Evolutionary conservation across 2,113 vertebrate genomes (phyloP), one percentile per base, ranked within the genome.

Genomic region (Charina bottae): DNA sequence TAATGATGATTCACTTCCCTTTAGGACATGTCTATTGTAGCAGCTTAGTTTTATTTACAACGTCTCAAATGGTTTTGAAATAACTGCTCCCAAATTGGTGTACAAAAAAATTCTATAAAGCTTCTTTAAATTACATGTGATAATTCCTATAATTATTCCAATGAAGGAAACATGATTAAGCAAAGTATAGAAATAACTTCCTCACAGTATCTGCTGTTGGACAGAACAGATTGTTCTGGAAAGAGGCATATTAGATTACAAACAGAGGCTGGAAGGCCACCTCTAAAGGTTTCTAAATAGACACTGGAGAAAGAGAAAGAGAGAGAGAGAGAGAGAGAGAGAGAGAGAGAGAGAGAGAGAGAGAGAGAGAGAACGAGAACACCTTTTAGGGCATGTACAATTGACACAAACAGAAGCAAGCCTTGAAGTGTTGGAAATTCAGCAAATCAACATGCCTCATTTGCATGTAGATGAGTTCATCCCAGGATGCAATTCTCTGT

Each of bases 41-140:
- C 68, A 83, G 68, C 33, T 89, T 64, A 37, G n/a, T 89, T 53
- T 78, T 56, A 56, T 90, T 83, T 53, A 90, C 64, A 56, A 12
- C 5, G 26, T 78, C n/a, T 89, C 21, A 12, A 33, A 11, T 72
- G 13, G 42, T 68, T 89, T 33, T 46, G 86, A 8, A 89, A 49
- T 55, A 60, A 60, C 85, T 59, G 58, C 60, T n/a, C 46, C 42
- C 60, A 49, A 89, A 64, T 3, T 4, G 28, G 2, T 90, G n/a
- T 56, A 7, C 13, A 12, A 53, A 83, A 42, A 24, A 37, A 26
- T 37, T 33, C 28, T 72, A 56, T 42, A 58, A 56, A 90, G 12
- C 54, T 17, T 11, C 33, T 88, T 88, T 46, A 60, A 60, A 88
- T 46, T 58, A 21, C 33, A 60, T 42, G 42, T 26, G 12, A 60